Conservation (phyloP, 2,888 invertebrate genomes). For the Drosophila sordidula region DNA sequence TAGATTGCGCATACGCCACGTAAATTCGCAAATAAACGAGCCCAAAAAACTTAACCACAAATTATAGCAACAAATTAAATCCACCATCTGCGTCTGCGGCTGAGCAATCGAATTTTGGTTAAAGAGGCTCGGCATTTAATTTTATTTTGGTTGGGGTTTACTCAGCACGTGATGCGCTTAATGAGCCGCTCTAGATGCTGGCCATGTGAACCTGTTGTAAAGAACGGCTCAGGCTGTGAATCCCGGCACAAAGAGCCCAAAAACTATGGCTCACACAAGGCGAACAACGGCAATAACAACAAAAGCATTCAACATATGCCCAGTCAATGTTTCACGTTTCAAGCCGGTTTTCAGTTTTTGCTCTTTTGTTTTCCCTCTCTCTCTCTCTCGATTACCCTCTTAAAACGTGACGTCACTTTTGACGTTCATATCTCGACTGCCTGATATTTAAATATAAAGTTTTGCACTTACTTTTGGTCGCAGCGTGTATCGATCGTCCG, state of each 20-base stretch:
- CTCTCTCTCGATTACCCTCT: constrained; percentile 13
- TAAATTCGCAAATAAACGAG: constrained; percentile 6
- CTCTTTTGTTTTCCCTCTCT: constrained; percentile 7
- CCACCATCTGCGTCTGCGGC: constrained; percentile 28
- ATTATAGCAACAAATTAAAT: constrained; percentile 27
- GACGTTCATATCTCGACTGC: constrained; percentile 51
- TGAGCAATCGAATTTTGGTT: constrained; percentile 44
- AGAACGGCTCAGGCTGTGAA: constrained; percentile 43
- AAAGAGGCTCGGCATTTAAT: constrained; percentile 49
- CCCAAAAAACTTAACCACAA: constrained; percentile 12
- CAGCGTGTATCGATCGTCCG: constrained; percentile 22
- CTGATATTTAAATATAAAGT: constrained; percentile 46
- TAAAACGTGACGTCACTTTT: constrained; percentile 72
- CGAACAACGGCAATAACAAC: constrained; percentile 7
- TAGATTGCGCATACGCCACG: constrained; percentile 40
- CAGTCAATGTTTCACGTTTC: constrained; percentile 36
- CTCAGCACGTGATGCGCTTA: constrained; percentile 64
- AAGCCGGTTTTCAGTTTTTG: constrained; percentile 55
- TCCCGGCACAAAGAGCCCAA: constrained; percentile 50
- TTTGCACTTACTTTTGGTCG: constrained; percentile 49
- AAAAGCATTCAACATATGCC: constrained; percentile 17
- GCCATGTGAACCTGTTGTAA: constrained; percentile 54
- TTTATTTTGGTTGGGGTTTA: constrained; percentile 54
- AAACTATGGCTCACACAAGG: constrained; percentile 40
- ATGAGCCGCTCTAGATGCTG: constrained; percentile 45